Conservation (phyloP, 2,113 vertebrate species). For the Daboia siamensis region DNA sequence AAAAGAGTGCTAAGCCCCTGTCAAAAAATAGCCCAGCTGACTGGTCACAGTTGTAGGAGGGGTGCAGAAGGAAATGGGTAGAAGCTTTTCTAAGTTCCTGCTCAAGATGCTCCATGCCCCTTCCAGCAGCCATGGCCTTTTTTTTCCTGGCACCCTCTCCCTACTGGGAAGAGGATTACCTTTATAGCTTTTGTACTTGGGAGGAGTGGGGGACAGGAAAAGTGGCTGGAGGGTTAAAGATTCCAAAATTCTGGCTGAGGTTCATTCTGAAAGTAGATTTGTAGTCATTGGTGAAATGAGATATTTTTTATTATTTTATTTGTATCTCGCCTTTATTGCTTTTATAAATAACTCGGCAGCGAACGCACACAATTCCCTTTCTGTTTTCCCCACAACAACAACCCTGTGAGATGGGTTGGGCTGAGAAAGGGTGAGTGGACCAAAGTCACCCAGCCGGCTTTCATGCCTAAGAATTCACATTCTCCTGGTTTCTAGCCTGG, state of each 20-base stretch:
- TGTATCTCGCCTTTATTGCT: background rate
- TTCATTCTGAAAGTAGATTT: background rate
- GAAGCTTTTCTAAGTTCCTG: background rate
- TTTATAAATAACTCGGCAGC: background rate
- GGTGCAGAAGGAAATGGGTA: background rate
- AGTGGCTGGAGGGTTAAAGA: background rate
- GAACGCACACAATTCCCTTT: background rate
- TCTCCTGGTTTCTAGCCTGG: background rate
- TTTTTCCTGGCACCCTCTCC: background rate
- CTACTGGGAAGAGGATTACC: background rate
- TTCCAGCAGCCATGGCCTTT: background rate
- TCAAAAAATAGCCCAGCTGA: background rate
- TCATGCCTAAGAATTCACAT: background rate
- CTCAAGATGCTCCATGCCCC: background rate
- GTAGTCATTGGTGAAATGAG: background rate
- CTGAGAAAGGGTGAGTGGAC: background rate
- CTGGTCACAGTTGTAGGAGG: background rate
- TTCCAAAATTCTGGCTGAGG: background rate
- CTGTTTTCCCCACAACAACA: background rate
- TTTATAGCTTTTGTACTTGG: background rate
- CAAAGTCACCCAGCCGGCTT: background rate
- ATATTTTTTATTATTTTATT: background rate
- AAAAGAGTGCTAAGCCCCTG: background rate
- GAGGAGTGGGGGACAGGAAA: background rate
- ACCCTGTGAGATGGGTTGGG: background rate